These are phyloP conservation scores for Heliangelus exortis DNA, from an alignment of 2,797 vertebrate species.

Conservation along the genomic window DNA sequence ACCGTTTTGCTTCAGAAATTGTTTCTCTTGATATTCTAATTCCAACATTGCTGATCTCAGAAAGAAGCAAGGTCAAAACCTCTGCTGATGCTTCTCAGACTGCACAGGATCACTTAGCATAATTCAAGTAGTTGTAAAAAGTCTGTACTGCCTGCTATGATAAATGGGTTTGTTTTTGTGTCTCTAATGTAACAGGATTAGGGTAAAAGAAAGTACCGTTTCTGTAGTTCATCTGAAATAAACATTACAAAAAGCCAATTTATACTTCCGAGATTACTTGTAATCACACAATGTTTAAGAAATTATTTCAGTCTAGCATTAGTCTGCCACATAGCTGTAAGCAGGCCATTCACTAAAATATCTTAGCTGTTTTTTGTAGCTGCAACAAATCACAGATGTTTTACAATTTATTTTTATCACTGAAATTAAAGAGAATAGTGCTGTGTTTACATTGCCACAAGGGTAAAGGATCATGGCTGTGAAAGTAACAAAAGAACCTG, in stretches of 20 bases:
- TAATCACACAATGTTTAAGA: constrained; percentile 22
- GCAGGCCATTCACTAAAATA: constrained; percentile 21
- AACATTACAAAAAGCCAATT: constrained; percentile 60
- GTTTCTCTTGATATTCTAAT: constrained; percentile 65
- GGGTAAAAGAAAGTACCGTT: not conserved
- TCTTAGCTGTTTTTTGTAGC: not conserved
- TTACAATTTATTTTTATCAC: constrained; percentile 47
- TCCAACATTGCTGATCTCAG: not conserved
- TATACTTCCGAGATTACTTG: constrained; percentile 37
- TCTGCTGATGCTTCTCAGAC: not conserved
- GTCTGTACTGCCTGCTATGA: not conserved
- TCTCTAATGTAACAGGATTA: constrained; percentile 6
- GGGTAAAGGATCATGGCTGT: constrained; percentile 31
- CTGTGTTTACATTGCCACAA: constrained; percentile 43
- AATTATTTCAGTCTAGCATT: constrained; percentile 21
- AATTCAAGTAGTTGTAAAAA: constrained; percentile 12
- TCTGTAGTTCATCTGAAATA: constrained; percentile 41
- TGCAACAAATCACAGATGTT: constrained; percentile 21
- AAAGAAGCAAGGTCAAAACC: not conserved
- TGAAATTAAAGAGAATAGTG: constrained; percentile 36
- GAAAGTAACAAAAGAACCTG: constrained; percentile 37
- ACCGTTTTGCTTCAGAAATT: constrained; percentile 35
- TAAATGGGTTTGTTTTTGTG: constrained; percentile 29
- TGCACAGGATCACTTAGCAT: not conserved
- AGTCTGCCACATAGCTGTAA: not conserved